These are phyloP conservation scores for Dendrolimus pini DNA, from an alignment of 2,888 invertebrate species.

Conservation along the genomic window DNA sequence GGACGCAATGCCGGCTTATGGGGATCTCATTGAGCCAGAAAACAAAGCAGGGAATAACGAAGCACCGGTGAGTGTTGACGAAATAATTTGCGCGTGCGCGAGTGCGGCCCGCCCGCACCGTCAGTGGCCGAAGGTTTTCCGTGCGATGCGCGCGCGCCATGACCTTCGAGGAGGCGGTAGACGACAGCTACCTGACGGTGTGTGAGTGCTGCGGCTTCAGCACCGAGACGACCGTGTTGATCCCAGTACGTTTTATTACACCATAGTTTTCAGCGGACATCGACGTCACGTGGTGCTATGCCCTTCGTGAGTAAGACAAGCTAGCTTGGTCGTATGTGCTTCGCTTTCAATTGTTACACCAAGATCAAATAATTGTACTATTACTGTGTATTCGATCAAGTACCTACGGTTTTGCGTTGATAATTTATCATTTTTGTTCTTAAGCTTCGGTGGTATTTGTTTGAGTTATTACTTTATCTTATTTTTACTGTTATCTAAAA, in stretches of 20 bases:
- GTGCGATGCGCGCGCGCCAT: conserved; percentile 72
- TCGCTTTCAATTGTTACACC: conserved; percentile 20
- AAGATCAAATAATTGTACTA: not conserved
- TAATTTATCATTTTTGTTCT: not conserved
- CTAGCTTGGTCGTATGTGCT: conserved; percentile 46
- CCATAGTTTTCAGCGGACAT: conserved; percentile 61
- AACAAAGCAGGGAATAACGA: conserved; percentile 40
- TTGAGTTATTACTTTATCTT: not conserved
- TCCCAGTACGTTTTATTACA: conserved; percentile 71
- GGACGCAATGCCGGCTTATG: conserved; percentile 71
- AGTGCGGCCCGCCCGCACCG: conserved; percentile 13
- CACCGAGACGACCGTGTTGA: conserved; percentile 66
- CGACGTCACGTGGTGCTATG: conserved; percentile 50
- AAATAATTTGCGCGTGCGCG: conserved; percentile 21
- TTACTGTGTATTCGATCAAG: not conserved
- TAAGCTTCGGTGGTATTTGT: no score
- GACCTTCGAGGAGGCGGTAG: conserved; percentile 69
- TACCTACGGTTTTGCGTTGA: not conserved
- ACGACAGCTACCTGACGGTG: conserved; percentile 68
- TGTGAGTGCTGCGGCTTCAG: conserved; percentile 76
- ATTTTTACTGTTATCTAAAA: not conserved
- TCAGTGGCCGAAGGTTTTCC: conserved; percentile 52
- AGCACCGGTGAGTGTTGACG: conserved; percentile 49
- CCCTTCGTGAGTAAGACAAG: conserved; percentile 67
- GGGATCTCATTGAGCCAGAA: conserved; percentile 69